These are phyloP conservation scores for Centropristis striata DNA, from an alignment of 2,113 vertebrate genomes.

Conservation along the genomic window DNA sequence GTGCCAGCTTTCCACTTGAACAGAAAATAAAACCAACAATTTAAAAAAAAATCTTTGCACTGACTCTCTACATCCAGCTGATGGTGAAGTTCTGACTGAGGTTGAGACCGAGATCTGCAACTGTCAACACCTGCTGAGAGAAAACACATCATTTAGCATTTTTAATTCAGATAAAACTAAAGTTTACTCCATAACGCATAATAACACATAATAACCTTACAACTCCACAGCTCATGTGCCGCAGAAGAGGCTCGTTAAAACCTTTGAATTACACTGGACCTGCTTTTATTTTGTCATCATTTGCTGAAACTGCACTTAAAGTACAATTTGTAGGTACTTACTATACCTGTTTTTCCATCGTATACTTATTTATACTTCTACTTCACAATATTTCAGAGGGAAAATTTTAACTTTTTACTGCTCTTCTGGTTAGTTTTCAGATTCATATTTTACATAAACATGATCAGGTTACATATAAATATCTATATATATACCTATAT, in stretches of 20 bases:
- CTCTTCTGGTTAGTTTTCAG: no score
- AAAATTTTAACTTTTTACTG: no score
- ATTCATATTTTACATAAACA: no score
- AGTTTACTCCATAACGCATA: not conserved
- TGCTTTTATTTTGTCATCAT: not conserved
- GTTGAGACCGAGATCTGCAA: slow-evolving; percentile 82
- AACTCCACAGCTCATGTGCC: not conserved
- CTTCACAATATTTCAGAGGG: no score
- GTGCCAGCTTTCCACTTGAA: not conserved
- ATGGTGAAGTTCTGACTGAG: slow-evolving; percentile 89
- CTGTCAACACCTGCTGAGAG: slow-evolving; percentile 84
- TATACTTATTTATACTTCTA: no score
- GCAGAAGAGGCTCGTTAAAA: not conserved
- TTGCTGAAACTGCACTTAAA: not conserved
- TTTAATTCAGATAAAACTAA: not conserved
- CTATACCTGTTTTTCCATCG: no score
- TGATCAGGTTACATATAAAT: no score
- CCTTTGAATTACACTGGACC: not conserved
- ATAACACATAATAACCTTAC: no score
- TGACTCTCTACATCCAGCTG: slow-evolving; percentile 84
- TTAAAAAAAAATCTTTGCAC: not conserved
- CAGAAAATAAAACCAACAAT: not conserved
- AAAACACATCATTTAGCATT: not conserved
- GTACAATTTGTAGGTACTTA: no score
- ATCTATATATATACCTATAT: no score